Conservation (phyloP, 2,888 invertebrate genomes). For the Drosophila nr. perissopoda region DNA sequence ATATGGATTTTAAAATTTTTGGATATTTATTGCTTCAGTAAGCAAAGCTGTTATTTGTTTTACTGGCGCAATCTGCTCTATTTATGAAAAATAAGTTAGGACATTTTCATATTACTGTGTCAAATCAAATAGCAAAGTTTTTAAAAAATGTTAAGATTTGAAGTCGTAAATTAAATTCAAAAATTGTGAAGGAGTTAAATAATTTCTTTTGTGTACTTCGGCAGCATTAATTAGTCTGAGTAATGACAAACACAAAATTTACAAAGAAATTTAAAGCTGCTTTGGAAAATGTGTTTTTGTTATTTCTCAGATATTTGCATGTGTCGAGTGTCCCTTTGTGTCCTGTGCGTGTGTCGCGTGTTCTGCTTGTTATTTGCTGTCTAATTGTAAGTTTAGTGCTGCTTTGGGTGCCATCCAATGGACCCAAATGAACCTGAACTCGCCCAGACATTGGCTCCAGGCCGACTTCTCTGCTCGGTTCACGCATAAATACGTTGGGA, state of each 20-base stretch:
- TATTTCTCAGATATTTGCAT: slow-evolving; percentile 25
- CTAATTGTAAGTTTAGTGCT: slow-evolving; percentile 76
- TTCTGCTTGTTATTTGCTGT: slow-evolving; percentile 39
- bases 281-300: neutral
- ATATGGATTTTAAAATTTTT: neutral
- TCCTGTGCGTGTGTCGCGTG: slow-evolving; percentile 32
- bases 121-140: neutral
- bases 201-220: slow-evolving; percentile 1
- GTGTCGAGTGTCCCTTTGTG: slow-evolving; percentile 5
- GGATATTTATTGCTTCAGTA: neutral
- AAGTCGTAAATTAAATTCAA: slow-evolving; percentile 5
- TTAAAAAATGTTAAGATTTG: fast-evolving
- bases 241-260: neutral
- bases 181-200: neutral
- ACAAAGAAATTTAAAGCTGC: neutral
- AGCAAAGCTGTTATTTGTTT: neutral
- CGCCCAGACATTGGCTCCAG: slow-evolving; percentile 33
- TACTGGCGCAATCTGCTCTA: neutral
- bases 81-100: neutral
- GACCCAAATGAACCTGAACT: slow-evolving; percentile 30
- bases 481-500: slow-evolving; percentile 56
- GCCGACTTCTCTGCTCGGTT: slow-evolving; percentile 2
- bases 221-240: slow-evolving; percentile 4
- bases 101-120: neutral
- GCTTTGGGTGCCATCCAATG: slow-evolving; percentile 44